Evolutionary conservation across 2,888 invertebrate species (phyloP).

Genomic region (Auanema freiburgensis): DNA sequence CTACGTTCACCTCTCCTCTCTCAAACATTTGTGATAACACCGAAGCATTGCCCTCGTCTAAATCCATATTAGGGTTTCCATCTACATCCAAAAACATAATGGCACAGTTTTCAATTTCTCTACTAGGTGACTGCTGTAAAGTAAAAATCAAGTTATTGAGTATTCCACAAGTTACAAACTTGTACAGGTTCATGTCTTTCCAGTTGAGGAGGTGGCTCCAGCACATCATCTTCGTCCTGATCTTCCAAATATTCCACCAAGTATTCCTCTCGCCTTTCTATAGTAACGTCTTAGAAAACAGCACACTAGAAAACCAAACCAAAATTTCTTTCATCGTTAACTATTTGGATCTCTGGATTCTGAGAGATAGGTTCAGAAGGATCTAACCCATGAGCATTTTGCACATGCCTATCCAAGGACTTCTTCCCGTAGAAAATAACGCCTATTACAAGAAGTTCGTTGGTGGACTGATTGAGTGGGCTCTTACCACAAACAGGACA

Average conservation of each 20-base stretch:
- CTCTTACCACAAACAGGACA: constrained; percentile 34
- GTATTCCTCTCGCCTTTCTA: neutral
- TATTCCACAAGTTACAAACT: neutral
- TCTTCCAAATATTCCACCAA: neutral
- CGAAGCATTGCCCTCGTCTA: too few species aligned
- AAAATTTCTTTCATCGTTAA: neutral
- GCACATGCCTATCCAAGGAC: constrained; percentile 42
- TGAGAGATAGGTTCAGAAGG: constrained; percentile 21
- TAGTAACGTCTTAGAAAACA: neutral
- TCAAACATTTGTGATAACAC: too few species aligned
- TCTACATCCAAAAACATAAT: too few species aligned
- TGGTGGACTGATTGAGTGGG: too few species aligned
- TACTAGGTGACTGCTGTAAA: too few species aligned
- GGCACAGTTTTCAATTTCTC: too few species aligned
- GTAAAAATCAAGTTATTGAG: too few species aligned
- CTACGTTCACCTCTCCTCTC: too few species aligned
- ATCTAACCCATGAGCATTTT: constrained; percentile 32
- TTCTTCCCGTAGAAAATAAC: constrained; percentile 50
- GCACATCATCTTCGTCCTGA: constrained; percentile 10
- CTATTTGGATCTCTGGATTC: neutral
- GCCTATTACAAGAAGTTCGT: too few species aligned
- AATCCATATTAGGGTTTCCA: too few species aligned
- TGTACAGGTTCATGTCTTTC: constrained; percentile 20
- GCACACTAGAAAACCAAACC: neutral
- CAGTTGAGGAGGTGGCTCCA: constrained; percentile 24